Evolutionary conservation across 2,113 vertebrate genomes (phyloP).

Genomic region (Argyrosomus japonicus): DNA sequence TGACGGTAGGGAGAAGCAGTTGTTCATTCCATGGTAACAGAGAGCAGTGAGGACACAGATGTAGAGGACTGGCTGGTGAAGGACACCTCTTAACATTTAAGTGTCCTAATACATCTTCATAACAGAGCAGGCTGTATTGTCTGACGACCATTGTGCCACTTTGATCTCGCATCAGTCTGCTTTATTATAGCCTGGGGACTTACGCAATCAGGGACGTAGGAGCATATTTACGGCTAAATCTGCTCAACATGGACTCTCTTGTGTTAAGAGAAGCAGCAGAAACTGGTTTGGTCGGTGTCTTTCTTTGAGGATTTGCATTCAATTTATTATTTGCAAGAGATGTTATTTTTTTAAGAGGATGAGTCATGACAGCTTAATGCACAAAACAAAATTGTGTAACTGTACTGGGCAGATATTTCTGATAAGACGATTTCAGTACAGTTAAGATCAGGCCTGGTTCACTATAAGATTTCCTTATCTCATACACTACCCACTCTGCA

Average conservation of each 20-base stretch:
- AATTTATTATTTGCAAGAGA: background rate
- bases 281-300: background rate
- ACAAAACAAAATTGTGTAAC: background rate
- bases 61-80: conserved; percentile 15
- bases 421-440: conserved; percentile 10
- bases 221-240: background rate
- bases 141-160: conserved; percentile 34
- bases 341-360: background rate
- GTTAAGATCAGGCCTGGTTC: background rate
- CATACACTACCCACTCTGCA: conserved; percentile 5
- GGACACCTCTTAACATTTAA: conserved; percentile 38
- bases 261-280: background rate
- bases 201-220: background rate
- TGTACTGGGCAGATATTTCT: background rate
- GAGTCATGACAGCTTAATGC: background rate
- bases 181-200: conserved; percentile 51
- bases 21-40: background rate
- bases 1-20: background rate
- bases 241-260: background rate
- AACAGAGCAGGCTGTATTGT: conserved; percentile 32
- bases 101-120: conserved; percentile 44
- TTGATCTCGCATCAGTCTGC: conserved; percentile 44
- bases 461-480: conserved; percentile 28
- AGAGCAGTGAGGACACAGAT: background rate
- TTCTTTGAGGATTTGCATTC: background rate